Conservation (phyloP, 2,797 vertebrate species). For the Tadarida brasiliensis region DNA sequence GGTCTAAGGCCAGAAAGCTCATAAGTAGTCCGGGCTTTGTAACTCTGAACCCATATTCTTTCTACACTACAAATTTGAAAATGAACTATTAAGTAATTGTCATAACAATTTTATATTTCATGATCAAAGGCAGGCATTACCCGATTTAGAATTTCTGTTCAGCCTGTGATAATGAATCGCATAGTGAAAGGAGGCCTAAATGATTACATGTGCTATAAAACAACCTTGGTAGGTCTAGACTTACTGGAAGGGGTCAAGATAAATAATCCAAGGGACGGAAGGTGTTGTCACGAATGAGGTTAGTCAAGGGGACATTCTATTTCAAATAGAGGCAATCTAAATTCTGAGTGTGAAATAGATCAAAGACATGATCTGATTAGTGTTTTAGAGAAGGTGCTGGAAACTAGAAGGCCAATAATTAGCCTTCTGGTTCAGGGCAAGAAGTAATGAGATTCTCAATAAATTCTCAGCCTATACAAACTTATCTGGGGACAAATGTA, state of each 20-base stretch:
- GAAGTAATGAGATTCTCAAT: background rate
- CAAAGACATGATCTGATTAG: background rate
- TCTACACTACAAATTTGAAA: background rate
- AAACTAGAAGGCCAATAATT: background rate
- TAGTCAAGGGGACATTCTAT: background rate
- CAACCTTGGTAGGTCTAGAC: background rate
- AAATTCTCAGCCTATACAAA: background rate
- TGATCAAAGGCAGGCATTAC: background rate
- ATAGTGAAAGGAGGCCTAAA: background rate
- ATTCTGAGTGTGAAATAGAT: background rate
- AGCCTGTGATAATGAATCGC: background rate
- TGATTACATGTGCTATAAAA: background rate
- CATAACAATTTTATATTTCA: background rate
- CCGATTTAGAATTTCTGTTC: conserved; percentile 41
- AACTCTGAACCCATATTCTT: background rate
- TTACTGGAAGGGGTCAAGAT: background rate
- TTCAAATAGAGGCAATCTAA: background rate
- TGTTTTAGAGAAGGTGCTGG: background rate
- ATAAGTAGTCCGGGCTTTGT: background rate
- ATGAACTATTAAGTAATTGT: background rate
- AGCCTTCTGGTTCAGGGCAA: background rate
- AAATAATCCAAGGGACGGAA: background rate
- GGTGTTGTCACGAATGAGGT: background rate
- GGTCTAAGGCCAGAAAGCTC: background rate
- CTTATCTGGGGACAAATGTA: background rate